Evolutionary conservation across 2,888 invertebrate species (phyloP).

Genomic region (Thera obeliscata): DNA sequence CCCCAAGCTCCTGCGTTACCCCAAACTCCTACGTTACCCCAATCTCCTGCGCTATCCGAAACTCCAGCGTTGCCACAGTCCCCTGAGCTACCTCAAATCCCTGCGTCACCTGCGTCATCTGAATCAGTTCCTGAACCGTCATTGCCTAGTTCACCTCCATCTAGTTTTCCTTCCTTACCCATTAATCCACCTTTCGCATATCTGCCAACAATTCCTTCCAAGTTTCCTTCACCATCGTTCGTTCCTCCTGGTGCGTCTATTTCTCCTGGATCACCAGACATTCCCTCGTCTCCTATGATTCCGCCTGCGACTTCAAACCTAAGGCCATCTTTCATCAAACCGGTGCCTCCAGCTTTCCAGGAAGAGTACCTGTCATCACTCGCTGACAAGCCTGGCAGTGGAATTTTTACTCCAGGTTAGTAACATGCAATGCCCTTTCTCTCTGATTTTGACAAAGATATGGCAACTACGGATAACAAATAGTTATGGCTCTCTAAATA

Average conservation of each 20-base stretch:
- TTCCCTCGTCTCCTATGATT: slow-evolving; percentile 27
- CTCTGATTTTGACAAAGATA: too few relatives aligned
- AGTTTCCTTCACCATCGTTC: slow-evolving; percentile 8
- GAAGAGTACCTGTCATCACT: not conserved
- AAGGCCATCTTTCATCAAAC: slow-evolving; percentile 31
- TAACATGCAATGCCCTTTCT: not conserved
- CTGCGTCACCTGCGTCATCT: slow-evolving; percentile 15
- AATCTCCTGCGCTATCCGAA: slow-evolving; percentile 19
- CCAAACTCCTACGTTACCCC: slow-evolving; percentile 18
- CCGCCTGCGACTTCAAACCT: slow-evolving; percentile 26
- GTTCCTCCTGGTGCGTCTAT: slow-evolving; percentile 8
- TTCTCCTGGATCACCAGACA: slow-evolving; percentile 24
- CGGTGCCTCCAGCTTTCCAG: slow-evolving; percentile 34
- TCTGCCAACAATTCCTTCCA: slow-evolving; percentile 18
- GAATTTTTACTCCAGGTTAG: slow-evolving; percentile 35
- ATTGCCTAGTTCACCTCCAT: slow-evolving; percentile 9
- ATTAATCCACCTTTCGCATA: slow-evolving; percentile 8
- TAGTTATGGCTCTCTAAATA: too few relatives aligned
- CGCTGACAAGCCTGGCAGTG: slow-evolving; percentile 31
- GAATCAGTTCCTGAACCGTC: slow-evolving; percentile 12
- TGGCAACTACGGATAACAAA: too few relatives aligned
- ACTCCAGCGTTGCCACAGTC: slow-evolving; percentile 7
- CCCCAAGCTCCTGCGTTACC: slow-evolving; percentile 14
- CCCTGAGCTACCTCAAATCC: slow-evolving; percentile 13
- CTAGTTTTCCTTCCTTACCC: slow-evolving; percentile 18